Percentiles rank a stretch among this genome's conserved stretches.
Conservation (phyloP, 2,113 vertebrate genomes). For the Pionites leucogaster region DNA sequence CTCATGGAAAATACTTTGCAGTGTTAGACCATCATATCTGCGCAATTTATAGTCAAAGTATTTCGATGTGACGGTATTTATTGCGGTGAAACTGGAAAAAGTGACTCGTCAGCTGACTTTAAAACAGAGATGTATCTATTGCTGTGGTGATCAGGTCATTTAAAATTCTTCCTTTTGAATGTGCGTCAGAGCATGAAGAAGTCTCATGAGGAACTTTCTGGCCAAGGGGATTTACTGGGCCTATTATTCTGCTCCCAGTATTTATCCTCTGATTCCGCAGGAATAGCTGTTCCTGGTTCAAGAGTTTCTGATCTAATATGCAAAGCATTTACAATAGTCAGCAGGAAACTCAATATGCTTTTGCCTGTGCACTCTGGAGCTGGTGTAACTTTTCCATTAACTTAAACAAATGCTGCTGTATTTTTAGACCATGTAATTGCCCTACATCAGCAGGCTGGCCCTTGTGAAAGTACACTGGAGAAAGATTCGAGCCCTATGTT, state of each 20-base stretch:
- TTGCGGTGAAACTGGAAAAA: slow-evolving; percentile 30
- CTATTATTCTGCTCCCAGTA: slow-evolving; percentile 60
- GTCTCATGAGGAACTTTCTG: slow-evolving; percentile 50
- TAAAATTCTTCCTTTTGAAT: slow-evolving; percentile 41
- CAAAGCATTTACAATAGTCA: slow-evolving; percentile 74
- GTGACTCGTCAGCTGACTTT: slow-evolving; percentile 30
- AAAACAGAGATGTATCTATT: neutral
- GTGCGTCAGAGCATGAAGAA: slow-evolving; percentile 37
- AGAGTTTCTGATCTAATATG: slow-evolving; percentile 66
- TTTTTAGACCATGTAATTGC: slow-evolving; percentile 82
- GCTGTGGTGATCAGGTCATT: neutral
- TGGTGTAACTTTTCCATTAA: slow-evolving; percentile 71
- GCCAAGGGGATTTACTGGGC: slow-evolving; percentile 55
- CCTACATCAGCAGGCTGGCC: slow-evolving; percentile 74
- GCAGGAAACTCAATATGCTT: slow-evolving; percentile 79
- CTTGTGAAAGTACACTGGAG: slow-evolving; percentile 61
- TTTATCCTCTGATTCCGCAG: slow-evolving; percentile 54
- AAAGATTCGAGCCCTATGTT: slow-evolving; percentile 67
- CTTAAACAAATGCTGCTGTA: slow-evolving; percentile 79
- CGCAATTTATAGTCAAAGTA: neutral
- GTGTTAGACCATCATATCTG: neutral
- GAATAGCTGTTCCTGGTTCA: slow-evolving; percentile 53
- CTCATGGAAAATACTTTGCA: neutral
- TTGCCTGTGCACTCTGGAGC: slow-evolving; percentile 60
- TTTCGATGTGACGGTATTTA: neutral